Percentiles rank a stretch among this genome's conserved stretches.
Evolutionary conservation across 2,113 vertebrate genomes (phyloP).

Genomic region (Oxygymnocypris stewartii): DNA sequence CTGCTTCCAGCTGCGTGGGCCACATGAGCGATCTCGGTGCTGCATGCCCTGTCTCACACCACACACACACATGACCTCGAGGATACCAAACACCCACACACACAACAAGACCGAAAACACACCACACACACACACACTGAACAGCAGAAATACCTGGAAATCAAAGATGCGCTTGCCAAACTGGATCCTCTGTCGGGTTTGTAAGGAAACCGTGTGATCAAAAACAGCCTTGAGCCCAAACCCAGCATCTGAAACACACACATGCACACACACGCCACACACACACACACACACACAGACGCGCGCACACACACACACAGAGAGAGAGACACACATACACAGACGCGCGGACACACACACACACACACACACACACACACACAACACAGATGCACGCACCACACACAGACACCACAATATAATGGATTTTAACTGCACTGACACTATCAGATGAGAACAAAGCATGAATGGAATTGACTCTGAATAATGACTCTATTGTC

Average conservation of each 20-base stretch:
- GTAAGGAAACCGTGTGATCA: slow-evolving; percentile 87
- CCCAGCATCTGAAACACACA: slow-evolving; percentile 87
- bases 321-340: too few relatives aligned
- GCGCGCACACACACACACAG: background rate
- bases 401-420: too few relatives aligned
- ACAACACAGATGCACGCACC: too few relatives aligned
- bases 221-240: slow-evolving; percentile 95
- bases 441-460: too few relatives aligned
- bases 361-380: too few relatives aligned
- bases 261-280: background rate
- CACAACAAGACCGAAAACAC: background rate
- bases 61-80: background rate
- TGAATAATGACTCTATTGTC: too few relatives aligned
- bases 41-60: slow-evolving; percentile 84
- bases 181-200: slow-evolving; percentile 88
- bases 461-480: too few relatives aligned
- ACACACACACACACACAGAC: background rate
- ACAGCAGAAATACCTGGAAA: slow-evolving; percentile 84
- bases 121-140: background rate
- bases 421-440: too few relatives aligned
- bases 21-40: slow-evolving; percentile 92
- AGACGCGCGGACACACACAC: too few relatives aligned
- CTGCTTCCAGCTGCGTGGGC: slow-evolving; percentile 91
- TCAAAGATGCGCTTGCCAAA: slow-evolving; percentile 91
- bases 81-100: too few relatives aligned